Evolutionary conservation across 2,888 invertebrate genomes (phyloP), one percentile per base, ranked within the genome.

Genomic region (Acholoe squamosa): DNA sequence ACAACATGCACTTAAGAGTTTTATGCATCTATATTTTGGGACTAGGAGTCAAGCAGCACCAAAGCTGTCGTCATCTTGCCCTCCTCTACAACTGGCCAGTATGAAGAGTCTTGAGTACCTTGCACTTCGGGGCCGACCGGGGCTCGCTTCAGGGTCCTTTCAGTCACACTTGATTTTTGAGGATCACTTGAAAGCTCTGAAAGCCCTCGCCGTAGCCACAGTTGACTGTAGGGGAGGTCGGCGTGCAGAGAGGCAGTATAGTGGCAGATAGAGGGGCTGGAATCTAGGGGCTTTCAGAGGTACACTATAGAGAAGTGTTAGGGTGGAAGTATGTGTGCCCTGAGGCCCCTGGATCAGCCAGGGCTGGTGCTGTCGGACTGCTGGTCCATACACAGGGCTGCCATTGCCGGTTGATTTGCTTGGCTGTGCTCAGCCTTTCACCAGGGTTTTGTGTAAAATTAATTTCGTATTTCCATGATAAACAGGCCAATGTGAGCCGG

Each of bases 401-500:
- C 71, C 71, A 28, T 71, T 28, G 71, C 71, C 25, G 19, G 61
- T n/a, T 71, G 71, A 25, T 71, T 71, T 25, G 71, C 71, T 12
- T 16, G 33, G 43, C 80, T 80, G 31, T 80, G 80, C 80, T 34
- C 34, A 43, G 80, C 80, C 43, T 80, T 43, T 80, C 80, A 80
- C 5, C 28, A 22, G 71, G 71, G 71, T 71, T 71, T 86, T 86
- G 86, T 86, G 86, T 54, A 28, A 56, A 56, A 86, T 86, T 86
- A 86, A 86, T 86, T 80, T 86, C 54, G 86, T 86, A 86, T 86
- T 86, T 86, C 86, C 86, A 86, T 86, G 86, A 86, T 86, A 86
- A 86, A 86, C 86, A 86, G 56, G 56, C 0, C 86, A 52, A 86
- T 86, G 86, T 86, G 56, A 86, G 54, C n/a, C 86, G 54, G 52